These are phyloP conservation scores for Eupristina koningsbergeri DNA, from an alignment of 1,140 invertebrate genomes.

Conservation along the genomic window DNA sequence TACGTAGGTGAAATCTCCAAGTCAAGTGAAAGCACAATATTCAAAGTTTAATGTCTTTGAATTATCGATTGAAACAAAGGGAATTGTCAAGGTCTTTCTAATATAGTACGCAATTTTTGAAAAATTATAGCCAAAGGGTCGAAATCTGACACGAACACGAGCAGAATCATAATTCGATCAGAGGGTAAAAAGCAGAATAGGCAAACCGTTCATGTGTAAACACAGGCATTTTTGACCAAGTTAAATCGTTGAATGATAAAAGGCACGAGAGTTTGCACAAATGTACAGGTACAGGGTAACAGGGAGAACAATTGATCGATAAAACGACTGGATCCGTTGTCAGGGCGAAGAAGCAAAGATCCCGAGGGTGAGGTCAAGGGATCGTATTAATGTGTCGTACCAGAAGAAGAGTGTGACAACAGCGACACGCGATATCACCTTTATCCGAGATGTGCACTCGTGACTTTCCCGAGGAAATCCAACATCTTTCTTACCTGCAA, in stretches of 20 bases:
- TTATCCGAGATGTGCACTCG: neutral
- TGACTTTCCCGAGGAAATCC: neutral
- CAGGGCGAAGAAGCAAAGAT: neutral
- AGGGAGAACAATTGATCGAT: constrained; percentile 15
- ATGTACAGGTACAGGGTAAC: neutral
- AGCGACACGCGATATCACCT: constrained; percentile 47
- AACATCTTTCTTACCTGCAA: neutral
- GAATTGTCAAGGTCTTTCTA: no score
- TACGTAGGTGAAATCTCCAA: no score
- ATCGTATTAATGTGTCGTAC: constrained; percentile 49
- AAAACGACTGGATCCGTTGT: constrained; percentile 25
- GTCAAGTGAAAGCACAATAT: no score
- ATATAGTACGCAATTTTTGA: no score
- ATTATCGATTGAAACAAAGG: no score
- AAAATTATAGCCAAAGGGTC: no score
- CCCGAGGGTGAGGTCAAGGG: constrained; percentile 11
- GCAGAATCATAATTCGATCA: no score
- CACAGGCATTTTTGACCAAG: neutral
- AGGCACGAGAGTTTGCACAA: neutral
- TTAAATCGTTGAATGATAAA: neutral
- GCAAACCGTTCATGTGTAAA: neutral
- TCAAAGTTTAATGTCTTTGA: no score
- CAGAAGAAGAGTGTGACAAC: constrained; percentile 46
- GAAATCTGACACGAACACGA: no score
- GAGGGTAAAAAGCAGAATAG: neutral